A percentile compares a stretch with the other conserved stretches of the same genome.
Conservation (phyloP, 2,888 invertebrate genomes). For the Pollenia angustigena region DNA sequence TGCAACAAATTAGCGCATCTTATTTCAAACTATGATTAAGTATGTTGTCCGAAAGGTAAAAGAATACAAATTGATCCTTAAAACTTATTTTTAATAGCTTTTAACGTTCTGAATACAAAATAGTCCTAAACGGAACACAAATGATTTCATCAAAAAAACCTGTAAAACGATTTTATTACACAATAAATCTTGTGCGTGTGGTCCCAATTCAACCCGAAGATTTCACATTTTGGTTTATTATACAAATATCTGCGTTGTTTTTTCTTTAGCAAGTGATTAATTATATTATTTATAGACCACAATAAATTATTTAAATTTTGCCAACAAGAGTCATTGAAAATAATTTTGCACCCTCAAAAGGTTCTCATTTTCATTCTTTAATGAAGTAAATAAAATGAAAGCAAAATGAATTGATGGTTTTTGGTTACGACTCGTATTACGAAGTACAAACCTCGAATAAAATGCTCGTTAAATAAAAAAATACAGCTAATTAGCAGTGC, state of each 20-base stretch:
- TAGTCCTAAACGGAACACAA: no score
- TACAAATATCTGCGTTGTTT: neutral
- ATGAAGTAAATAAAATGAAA: conserved; percentile 7
- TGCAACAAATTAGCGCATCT: no score
- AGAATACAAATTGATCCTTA: no score
- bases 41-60: no score
- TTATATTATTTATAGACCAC: conserved; percentile 22
- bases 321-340: neutral
- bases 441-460: neutral
- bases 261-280: conserved; percentile 24
- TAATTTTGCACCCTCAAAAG: neutral
- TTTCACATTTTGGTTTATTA: neutral
- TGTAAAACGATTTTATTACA: no score
- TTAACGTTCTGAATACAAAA: no score
- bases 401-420: conserved; percentile 31
- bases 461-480: neutral
- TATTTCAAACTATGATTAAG: no score
- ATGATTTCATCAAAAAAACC: no score
- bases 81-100: no score
- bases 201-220: neutral
- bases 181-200: neutral
- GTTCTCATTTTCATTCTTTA: neutral
- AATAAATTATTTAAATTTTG: conserved; percentile 40
- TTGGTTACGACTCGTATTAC: neutral
- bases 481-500: neutral